Evolutionary conservation across 2,888 invertebrate genomes (phyloP).

Genomic region (Tetranychus piercei): DNA sequence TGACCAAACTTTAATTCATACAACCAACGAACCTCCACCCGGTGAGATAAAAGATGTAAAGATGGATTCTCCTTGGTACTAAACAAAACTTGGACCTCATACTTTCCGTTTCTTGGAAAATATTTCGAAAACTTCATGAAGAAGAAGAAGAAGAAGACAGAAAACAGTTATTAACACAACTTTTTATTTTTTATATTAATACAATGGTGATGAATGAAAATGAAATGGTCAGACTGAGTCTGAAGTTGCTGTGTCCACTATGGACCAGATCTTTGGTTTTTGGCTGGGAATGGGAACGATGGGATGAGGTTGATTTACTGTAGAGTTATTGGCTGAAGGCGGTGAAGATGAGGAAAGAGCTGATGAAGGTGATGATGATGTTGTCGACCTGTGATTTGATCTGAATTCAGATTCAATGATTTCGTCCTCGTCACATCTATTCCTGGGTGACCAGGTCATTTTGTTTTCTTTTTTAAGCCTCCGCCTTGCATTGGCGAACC

Average conservation of each 20-base stretch:
- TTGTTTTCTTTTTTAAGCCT: constrained; percentile 65
- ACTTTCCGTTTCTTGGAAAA: constrained; percentile 61
- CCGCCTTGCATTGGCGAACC: constrained; percentile 42
- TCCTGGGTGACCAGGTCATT: constrained; percentile 98
- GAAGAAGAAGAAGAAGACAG: too few species aligned
- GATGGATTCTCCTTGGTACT: constrained; percentile 59
- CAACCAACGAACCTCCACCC: constrained; percentile 86
- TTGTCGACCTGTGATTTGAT: neutral
- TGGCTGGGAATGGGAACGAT: too few species aligned
- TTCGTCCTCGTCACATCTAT: constrained; percentile 79
- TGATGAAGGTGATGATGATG: neutral
- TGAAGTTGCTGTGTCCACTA: constrained; percentile 29
- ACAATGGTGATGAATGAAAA: too few species aligned
- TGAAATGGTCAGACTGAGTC: too few species aligned
- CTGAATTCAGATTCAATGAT: constrained; percentile 30
- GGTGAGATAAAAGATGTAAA: constrained; percentile 73
- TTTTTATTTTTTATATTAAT: too few species aligned
- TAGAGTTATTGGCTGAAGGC: constrained; percentile 2
- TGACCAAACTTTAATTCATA: constrained; percentile 96
- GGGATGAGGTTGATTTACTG: too few species aligned
- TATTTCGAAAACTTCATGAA: constrained; percentile 51
- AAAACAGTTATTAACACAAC: too few species aligned
- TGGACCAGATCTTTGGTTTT: constrained; percentile 30
- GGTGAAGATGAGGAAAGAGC: constrained; percentile 9
- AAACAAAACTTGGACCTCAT: constrained; percentile 74